These are phyloP conservation scores for Euclidia mi DNA, from an alignment of 2,888 invertebrate genomes.

Conservation along the genomic window DNA sequence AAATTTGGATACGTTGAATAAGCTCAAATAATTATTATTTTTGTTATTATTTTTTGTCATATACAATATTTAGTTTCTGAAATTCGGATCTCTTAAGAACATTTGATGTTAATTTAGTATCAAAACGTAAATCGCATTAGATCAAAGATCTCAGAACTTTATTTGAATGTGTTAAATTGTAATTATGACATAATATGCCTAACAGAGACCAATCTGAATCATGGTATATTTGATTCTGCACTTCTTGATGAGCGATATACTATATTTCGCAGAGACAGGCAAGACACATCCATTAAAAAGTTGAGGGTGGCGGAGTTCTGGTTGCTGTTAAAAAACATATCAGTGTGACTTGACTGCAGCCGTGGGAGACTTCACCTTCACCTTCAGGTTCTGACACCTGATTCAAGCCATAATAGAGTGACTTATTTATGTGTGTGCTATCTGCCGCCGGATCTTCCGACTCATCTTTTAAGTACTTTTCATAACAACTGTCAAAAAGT, in stretches of 20 bases:
- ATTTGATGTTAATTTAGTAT: no score
- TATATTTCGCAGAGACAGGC: neutral
- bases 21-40: no score
- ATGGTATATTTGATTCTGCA: no score
- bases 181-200: no score
- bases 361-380: neutral
- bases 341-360: neutral
- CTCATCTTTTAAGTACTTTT: neutral
- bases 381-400: neutral
- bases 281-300: neutral
- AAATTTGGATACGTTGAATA: no score
- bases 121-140: no score
- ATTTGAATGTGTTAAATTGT: no score
- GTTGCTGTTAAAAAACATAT: neutral
- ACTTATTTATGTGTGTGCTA: neutral
- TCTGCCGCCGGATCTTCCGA: neutral
- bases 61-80: no score
- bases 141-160: no score
- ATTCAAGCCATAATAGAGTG: neutral
- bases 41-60: no score
- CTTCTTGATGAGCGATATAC: neutral
- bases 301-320: neutral
- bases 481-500: neutral
- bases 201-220: no score
- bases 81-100: no score